Base-by-base conservation (phyloP, 2,888 invertebrate genomes). In the Acleris sparsana region DNA sequence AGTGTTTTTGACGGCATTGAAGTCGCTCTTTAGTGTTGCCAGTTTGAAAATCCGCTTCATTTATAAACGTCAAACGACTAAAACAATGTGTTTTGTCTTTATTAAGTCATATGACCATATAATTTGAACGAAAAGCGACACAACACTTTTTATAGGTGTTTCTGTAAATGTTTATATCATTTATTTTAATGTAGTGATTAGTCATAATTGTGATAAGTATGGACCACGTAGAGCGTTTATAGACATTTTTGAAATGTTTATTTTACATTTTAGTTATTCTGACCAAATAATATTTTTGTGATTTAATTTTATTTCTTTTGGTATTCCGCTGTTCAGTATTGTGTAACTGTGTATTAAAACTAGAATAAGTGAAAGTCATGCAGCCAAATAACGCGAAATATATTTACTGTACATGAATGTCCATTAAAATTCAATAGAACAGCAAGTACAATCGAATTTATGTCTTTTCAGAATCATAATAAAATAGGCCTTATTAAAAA, bases 121-220 rank as follows among this genome's bases (percentile, higher is more conserved):
- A 39, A 39, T 39, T 39, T 13, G 39, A 39, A 39, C 13, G 9
- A 39, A 33, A 39, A 13, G 39, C n/a, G 39, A 39, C 13, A 13
- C 4, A 11, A 33, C 0, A 33, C 3, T 33, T 33, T 11, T 33
- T 1, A 33, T 11, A 33, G 11, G 33, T 3, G 33, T 33, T 33
- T 33, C 7, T 33, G 39, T 13, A 39, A 39, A 39, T 13, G 39
- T 39, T 13, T 39, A 4, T 3, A 39, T 53, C 49, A 61, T 60
- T 60, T 44, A 51, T 33, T 29, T 56, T 29, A 52, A 39, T 39
- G 69, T 67, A 67, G 58, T 53, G 61, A 65, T 62, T 73, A 77
- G 73, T 74, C 70, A 71, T 75, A 70, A 67, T 63, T 75, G 75
- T 72, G 69, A 76, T 76, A 77, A 68, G 43, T 70, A 72, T 67